Evolutionary conservation across 2,113 vertebrate genomes (phyloP), one percentile per base, ranked within the genome.

Genomic region (Psittacara wagleri): DNA sequence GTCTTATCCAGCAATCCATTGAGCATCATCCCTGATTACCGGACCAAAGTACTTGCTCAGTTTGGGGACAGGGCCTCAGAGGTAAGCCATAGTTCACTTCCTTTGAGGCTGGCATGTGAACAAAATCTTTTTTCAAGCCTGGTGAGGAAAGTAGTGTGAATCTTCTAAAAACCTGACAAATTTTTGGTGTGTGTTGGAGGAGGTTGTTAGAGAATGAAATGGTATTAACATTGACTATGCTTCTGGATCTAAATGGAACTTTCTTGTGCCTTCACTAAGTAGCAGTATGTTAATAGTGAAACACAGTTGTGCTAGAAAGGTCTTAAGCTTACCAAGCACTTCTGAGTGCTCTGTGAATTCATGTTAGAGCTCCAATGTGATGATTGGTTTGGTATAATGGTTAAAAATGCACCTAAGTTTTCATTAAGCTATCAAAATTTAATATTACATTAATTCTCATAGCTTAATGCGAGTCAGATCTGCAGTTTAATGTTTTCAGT

Each of bases 21-120:
- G 97, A 99, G 99, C 96, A 99, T 99, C 97, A 98, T 99, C 95
- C 99, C 99, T 1, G 99, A 99, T 96, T 99, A 99, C 97, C 98
- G 99, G 94, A 99, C 99, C 92, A 99, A 99, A 97, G 99, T 99
- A 44, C 98, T 99, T 31, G 98, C 99, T 41, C 99, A 99, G 97
- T 99, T 99, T 86, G 99, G 99, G 88, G 99, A 99, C 92, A 97
- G 99, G 24, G 99, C 99, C 68, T 98, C 99, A 5, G 99, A 99
- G 99, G 99, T 99, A 98, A 95, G 74, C 22, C 31, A 19, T 4
- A 1, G 24, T 28, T 62, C 27, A 52, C 39, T 39, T n/a, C 33
- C 37, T 80, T 69, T 17, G 23, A 55, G 48, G 10, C 51, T 74
- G 33, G 7, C 12, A 17, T 13, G 59, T 49, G 39, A 59, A 66